Evolutionary conservation across 2,888 invertebrate genomes (phyloP), one percentile per base, ranked within the genome.

Genomic region (Diarsia brunnea): DNA sequence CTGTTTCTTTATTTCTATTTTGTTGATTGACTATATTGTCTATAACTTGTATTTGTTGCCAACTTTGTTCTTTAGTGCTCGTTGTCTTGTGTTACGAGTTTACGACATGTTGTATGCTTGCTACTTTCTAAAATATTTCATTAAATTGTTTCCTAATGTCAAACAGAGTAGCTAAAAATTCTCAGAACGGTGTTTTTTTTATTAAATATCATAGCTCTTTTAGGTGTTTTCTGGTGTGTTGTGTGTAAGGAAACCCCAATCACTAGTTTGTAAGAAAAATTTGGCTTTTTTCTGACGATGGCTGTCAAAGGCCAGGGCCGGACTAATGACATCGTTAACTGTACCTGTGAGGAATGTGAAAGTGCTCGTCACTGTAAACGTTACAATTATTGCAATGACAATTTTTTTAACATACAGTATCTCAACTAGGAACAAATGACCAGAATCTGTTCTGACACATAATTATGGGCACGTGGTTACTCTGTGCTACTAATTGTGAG

Each of bases 321-420:
- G 21, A 67, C 51, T 73, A 63, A 76, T 76, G 72, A 69, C 58
- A 19, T 63, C 76, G 66, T 67, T 69, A 66, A 68, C 67, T 53
- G 51, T 55, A 14, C 55, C n/a, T 24, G 24, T 55, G 24, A 38
- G 24, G 58, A 63, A 81, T 67, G 66, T 77, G 77, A 67, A 77
- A 81, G 72, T 67, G 71, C 58, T n/a, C 60, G 27, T 76, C 81
- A 63, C 43, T 65, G 14, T 49, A 61, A 55, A 81, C 68, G 55
- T 66, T 16, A 70, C 75, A 70, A 69, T 78, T 14, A 65, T 60
- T 27, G 58, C 58, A 4, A n/a, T n/a, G n/a, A n/a, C n/a, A n/a
- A n/a, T n/a, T n/a, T 14, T 55, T 24, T 12, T 55, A 24, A 24
- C 14, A 14, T 2, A 14, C 53, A 55, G n/a, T 55, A 55, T 55